Base-by-base conservation (phyloP, 2,888 invertebrate species). In the Xestia rhomboidea region DNA sequence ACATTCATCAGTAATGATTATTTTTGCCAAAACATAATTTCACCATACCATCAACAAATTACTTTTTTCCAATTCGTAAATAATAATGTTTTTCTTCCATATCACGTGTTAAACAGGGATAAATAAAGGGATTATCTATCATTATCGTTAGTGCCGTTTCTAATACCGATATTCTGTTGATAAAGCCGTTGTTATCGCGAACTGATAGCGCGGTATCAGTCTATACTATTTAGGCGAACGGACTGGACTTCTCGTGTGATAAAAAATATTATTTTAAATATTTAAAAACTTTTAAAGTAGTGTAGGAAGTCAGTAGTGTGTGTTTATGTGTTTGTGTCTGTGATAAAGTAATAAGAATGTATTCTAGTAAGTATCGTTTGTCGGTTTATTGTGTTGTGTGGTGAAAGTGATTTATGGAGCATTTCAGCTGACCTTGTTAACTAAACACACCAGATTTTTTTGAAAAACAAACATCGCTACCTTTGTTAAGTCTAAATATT, bases 341-440 rank as follows among this genome's bases (percentile, higher is more conserved):
- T 81, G 68, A 70, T 72, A 62, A 67, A 27, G 11, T 34, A 63
- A 34, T 44, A 18, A 88, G 68, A 82, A 92, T 92, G 92, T 90
- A 90, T 89, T 88, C 91, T 13, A 91, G 92, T 91, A 85, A 92
- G 91, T 90, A 34, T 63, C 8, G 57, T 57, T 27, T 13, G 7
- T 27, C 7, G 7, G 5, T 54, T 46, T 49, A 24, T 68, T 46
- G 3, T 57, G 0, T 67, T 27, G 11, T 49, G 34, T 34, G 62
- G 7, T 51, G 13, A 34, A 34, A 51, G 27, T 46, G 10, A 18
- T 73, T 49, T 30, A 27, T 67, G 60, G 30, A 44, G n/a, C 13
- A 57, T 57, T 73, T 24, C 2, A 13, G 24, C 24, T 38, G 60
- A n/a, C 41, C 41, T 41, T 41, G 64, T 18, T 4, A 30, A 60